Conservation (phyloP, 2,888 invertebrate genomes). For the Pandemis corylana region DNA sequence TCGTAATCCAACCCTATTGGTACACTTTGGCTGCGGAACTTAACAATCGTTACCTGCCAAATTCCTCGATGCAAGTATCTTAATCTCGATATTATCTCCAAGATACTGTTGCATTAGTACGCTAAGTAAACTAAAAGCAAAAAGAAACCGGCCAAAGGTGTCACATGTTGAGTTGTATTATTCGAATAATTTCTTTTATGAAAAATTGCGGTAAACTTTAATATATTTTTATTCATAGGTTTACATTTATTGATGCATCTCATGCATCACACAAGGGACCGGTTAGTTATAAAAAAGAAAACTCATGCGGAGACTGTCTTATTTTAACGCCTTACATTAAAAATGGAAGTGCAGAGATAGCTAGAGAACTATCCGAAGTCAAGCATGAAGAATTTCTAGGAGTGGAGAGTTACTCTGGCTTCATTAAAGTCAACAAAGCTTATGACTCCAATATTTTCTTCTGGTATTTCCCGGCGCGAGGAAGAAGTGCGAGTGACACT, state of each 20-base stretch:
- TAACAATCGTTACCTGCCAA: no score
- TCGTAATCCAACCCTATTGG: no score
- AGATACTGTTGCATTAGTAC: no score
- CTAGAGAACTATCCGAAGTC: slow-evolving; percentile 53
- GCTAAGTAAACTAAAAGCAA: no score
- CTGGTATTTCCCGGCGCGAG: slow-evolving; percentile 88
- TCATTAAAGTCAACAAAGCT: slow-evolving; percentile 87
- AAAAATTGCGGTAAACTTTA: neutral
- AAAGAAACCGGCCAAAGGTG: no score
- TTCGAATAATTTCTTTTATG: neutral
- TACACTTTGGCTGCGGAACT: no score
- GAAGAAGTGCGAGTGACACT: slow-evolving; percentile 53
- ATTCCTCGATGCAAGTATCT: no score
- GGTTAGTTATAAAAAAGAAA: neutral
- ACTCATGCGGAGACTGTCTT: neutral
- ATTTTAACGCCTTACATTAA: slow-evolving; percentile 42
- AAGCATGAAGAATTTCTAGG: slow-evolving; percentile 50
- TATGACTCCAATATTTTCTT: slow-evolving; percentile 90
- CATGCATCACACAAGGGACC: neutral
- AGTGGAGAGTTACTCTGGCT: slow-evolving; percentile 72
- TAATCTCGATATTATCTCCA: no score
- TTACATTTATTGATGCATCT: neutral
- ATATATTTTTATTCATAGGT: neutral
- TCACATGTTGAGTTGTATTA: no score
- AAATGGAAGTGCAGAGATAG: slow-evolving; percentile 46